Base-by-base conservation (phyloP, 2,113 vertebrate genomes). In the Eurypyga helias region DNA sequence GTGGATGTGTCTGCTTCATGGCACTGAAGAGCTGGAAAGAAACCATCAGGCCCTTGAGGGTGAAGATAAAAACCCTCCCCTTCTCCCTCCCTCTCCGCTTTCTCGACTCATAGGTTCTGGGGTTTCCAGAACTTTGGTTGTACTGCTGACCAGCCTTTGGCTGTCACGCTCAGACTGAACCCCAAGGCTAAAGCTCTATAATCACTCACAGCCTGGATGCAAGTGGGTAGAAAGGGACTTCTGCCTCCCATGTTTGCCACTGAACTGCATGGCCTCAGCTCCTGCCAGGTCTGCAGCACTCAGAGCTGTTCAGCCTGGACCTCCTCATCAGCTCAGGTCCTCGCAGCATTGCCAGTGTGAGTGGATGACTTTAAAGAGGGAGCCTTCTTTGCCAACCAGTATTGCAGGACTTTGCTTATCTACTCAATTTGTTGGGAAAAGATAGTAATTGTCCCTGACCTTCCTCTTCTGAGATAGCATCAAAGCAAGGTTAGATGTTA, bases 401-500 rank as follows among this genome's bases (percentile, higher is more conserved):
- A 65, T 89, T 95, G 76, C 85, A 92, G 38, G 51, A 65, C 49
- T 88, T 77, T 11, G 36, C 49, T 90, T 93, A 86, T 93, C 85
- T 86, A 15, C 33, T 62, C 51, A 58, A 90, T 94, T 95, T 96
- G 43, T 33, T 87, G 48, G 58, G 76, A 67, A 93, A 90, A 93
- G 38, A 94, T 67, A 93, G 51, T 51, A 77, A 70, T 96, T 96
- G 86, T 81, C 83, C 83, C 88, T 81, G 85, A 93, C 83, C 85
- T 90, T 93, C 26, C 48, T 43, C 51, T 64, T 23, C 60, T 83
- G 67, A 94, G 93, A 89, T 86, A 95, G 34, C 60, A 95, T 89
- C 93, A 90, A 92, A 95, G 10, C 85, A 96, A 96, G 88, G 85
- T 73, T 64, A 95, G 79, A 87, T 90, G 34, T 78, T 38, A 81